These are phyloP conservation scores for Tachypleus tridentatus DNA, from an alignment of 1,140 invertebrate species.

Conservation along the genomic window DNA sequence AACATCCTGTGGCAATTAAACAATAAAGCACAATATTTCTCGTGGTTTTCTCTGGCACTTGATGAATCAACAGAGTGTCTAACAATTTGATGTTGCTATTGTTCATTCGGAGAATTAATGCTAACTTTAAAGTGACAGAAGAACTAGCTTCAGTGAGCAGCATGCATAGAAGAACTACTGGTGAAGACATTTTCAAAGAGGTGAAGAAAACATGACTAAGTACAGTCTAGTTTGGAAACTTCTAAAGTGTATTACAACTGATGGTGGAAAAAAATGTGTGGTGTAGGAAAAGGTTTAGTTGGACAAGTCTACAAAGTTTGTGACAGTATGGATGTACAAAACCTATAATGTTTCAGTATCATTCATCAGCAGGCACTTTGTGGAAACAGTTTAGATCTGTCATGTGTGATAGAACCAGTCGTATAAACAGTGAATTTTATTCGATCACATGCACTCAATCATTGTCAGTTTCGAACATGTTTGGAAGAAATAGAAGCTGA, in stretches of 20 bases:
- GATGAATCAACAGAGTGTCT: constrained; percentile 15
- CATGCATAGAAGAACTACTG: constrained; percentile 8
- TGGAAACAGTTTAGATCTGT: constrained; percentile 21
- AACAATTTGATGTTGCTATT: constrained; percentile 14
- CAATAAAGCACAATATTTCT: constrained; percentile 2
- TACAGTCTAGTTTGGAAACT: constrained; percentile 21
- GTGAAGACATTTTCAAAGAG: constrained; percentile 26
- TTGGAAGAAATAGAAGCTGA: constrained; percentile 24
- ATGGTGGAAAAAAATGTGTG: constrained; percentile 30
- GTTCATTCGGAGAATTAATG: constrained; percentile 15
- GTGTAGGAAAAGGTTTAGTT: constrained; percentile 26
- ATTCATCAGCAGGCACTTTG: constrained; percentile 29
- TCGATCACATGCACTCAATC: constrained; percentile 27
- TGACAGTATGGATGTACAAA: background rate
- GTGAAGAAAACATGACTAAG: constrained; percentile 17
- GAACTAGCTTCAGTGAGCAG: constrained; percentile 5
- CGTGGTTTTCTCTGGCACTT: constrained; percentile 14
- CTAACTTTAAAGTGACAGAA: constrained; percentile 15
- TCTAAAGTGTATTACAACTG: constrained; percentile 26
- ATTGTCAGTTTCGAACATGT: constrained; percentile 29
- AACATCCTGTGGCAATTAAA: constrained; percentile 2
- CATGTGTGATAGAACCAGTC: constrained; percentile 26
- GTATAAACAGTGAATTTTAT: constrained; percentile 30
- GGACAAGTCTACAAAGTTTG: no score
- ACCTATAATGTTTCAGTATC: constrained; percentile 25